Base-by-base conservation (phyloP, 1,140 invertebrate species). In the Trypoxylus dichotomus region DNA sequence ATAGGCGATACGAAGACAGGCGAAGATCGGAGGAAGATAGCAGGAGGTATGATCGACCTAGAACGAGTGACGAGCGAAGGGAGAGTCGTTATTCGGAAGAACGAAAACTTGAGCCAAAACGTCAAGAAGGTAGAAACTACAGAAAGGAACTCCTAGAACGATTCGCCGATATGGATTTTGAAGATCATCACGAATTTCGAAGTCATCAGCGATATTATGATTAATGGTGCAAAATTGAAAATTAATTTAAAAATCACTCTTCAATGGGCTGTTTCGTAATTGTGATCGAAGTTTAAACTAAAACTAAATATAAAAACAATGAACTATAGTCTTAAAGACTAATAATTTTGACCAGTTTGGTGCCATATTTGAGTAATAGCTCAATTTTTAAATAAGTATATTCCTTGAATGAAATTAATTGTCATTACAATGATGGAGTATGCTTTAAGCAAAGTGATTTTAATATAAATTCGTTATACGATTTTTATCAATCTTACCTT, bases 321-420 rank as follows among this genome's bases (percentile, higher is more conserved):
- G 75, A 63, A 63, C n/a, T 63, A 24, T 21, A 63, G 60, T 63
- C 60, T 63, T 32, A 68, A 25, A 27, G 58, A 77, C 47, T 77
- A 21, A 82, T 79, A 82, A 82, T 82, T 83, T 47, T 84, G 85
- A 85, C 85, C 84, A 85, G 82, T 83, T 84, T 83, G 84, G 85
- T 85, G 85, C 85, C 85, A 85, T 85, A 85, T 84, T 85, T 85
- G 84, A 84, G 84, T 85, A 85, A 83, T 80, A 85, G 85, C 85
- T 86, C 85, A 86, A 86, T 85, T 86, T 86, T 85, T 84, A 85
- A 83, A 47, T 82, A 82, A 81, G 76, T 83, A 81, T 83, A 79
- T 79, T 63, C 19, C 19, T 63, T 63, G 60, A 24, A 25, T 63
- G 60, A 19, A 63, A 63, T 63, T 63, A 63, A 63, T 63, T 63